A percentile compares a stretch with the other conserved stretches of the same genome.
Conservation (phyloP, 1,140 invertebrate species). For the Drosophila malerkotliana region DNA sequence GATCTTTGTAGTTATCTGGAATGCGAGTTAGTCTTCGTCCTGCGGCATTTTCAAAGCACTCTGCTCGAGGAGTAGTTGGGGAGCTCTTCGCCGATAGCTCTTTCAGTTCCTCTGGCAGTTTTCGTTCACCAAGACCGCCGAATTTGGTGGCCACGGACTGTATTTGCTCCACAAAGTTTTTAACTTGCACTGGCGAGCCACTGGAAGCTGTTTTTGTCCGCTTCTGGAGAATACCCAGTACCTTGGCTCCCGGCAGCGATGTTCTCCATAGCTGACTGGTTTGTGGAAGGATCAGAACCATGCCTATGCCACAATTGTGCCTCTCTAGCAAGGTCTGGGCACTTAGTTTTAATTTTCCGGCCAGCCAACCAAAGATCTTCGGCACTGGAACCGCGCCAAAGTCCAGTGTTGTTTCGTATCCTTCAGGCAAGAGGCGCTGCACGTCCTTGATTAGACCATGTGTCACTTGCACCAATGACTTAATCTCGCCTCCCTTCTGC, state of each 20-base stretch:
- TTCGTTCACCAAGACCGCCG: slow-evolving; percentile 31
- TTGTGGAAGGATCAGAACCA: slow-evolving; percentile 88
- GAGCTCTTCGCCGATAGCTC: neutral
- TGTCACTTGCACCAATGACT: slow-evolving; percentile 97
- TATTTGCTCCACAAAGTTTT: slow-evolving; percentile 67
- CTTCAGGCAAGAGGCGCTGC: slow-evolving; percentile 89
- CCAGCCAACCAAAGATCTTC: slow-evolving; percentile 88
- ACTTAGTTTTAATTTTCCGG: slow-evolving; percentile 87
- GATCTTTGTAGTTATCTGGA: slow-evolving; percentile 88
- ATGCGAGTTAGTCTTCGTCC: slow-evolving; percentile 62
- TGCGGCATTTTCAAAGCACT: slow-evolving; percentile 54
- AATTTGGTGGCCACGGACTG: slow-evolving; percentile 43
- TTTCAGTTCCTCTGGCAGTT: slow-evolving; percentile 33
- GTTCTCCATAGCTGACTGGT: slow-evolving; percentile 52
- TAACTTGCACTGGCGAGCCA: slow-evolving; percentile 42
- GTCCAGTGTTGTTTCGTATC: slow-evolving; percentile 88
- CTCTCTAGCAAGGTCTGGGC: slow-evolving; percentile 92
- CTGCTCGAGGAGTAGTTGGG: slow-evolving; percentile 6
- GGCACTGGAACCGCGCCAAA: slow-evolving; percentile 90
- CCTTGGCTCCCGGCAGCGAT: slow-evolving; percentile 61
- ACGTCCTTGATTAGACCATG: slow-evolving; percentile 97
- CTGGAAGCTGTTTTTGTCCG: neutral
- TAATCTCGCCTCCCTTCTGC: slow-evolving; percentile 88
- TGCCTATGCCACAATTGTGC: slow-evolving; percentile 97
- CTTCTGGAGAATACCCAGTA: slow-evolving; percentile 64